These are phyloP conservation scores for Stenodema calcarata DNA, from an alignment of 2,888 invertebrate genomes.

Conservation along the genomic window DNA sequence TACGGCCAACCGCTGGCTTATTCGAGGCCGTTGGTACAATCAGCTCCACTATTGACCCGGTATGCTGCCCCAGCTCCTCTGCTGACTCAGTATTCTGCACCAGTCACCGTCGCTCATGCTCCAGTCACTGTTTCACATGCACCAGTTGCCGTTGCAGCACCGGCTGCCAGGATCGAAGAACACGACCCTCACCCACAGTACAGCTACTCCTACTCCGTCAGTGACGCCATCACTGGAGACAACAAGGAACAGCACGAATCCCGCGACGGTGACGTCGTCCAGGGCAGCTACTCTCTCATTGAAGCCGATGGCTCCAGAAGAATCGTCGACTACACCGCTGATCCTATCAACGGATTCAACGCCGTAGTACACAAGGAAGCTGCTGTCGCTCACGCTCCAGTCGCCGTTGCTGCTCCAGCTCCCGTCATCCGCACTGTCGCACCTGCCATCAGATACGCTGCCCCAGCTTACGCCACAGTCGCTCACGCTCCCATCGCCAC, in stretches of 20 bases:
- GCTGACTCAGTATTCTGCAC: neutral
- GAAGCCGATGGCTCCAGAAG: conserved; percentile 42
- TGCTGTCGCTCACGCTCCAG: conserved; percentile 54
- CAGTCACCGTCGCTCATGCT: neutral
- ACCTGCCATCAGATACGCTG: conserved; percentile 29
- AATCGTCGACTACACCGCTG: conserved; percentile 48
- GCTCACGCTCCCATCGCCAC: conserved; percentile 35
- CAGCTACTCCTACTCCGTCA: conserved; percentile 58
- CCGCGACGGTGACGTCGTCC: conserved; percentile 59
- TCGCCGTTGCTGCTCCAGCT: conserved; percentile 44
- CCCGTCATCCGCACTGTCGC: conserved; percentile 10
- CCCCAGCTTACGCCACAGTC: conserved; percentile 37
- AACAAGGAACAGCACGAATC: conserved; percentile 60
- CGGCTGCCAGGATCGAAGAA: conserved; percentile 52
- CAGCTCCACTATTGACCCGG: neutral
- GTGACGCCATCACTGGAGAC: conserved; percentile 58
- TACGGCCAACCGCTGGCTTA: conserved; percentile 9
- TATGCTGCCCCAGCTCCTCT: neutral
- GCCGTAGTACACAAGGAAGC: conserved; percentile 46
- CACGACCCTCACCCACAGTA: conserved; percentile 58
- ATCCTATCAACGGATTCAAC: conserved; percentile 47
- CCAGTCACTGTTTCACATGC: conserved; percentile 33
- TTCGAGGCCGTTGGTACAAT: conserved; percentile 13
- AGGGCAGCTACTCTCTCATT: conserved; percentile 42
- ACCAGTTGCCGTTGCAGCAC: conserved; percentile 31